phyloP scores from a whole-genome alignment of 2,888 invertebrate genomes.

The Aplocera efformata region DNA sequence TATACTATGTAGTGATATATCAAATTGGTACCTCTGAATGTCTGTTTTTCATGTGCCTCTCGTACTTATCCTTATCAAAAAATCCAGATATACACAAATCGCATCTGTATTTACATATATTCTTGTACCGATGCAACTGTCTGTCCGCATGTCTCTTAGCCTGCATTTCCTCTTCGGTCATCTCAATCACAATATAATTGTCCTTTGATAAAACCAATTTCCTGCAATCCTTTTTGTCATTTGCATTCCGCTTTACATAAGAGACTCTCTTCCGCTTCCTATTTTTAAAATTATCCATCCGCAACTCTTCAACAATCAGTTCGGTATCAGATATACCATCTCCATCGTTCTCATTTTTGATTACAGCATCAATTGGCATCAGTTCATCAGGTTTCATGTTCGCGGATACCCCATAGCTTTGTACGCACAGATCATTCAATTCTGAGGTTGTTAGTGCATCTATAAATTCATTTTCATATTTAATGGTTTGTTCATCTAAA shows the following conservation, averaged over 20 bases:
- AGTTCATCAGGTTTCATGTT: neutral
- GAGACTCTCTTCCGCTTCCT: neutral
- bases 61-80: constrained; percentile 12
- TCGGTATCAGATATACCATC: constrained; percentile 5
- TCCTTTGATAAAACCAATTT: constrained; percentile 5
- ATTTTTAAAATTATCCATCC: neutral
- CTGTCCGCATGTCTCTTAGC: constrained; percentile 7
- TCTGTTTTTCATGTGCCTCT: constrained; percentile 9
- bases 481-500: too few relatives aligned
- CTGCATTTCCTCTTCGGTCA: constrained; percentile 13
- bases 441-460: too few relatives aligned
- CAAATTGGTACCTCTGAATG: constrained; percentile 21
- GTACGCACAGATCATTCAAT: too few relatives aligned
- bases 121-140: constrained; percentile 14
- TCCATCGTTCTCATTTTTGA: constrained; percentile 7
- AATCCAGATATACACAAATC: constrained; percentile 13
- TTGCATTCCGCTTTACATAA: constrained; percentile 2
- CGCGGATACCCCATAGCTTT: too few relatives aligned
- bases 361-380: neutral
- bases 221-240: neutral
- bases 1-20: too few relatives aligned
- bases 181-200: constrained; percentile 11
- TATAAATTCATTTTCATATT: too few relatives aligned
- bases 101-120: constrained; percentile 14
- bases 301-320: constrained; percentile 1